These are phyloP conservation scores for Eulemur rubriventer DNA, from an alignment of 2,797 vertebrate species.

Conservation along the genomic window DNA sequence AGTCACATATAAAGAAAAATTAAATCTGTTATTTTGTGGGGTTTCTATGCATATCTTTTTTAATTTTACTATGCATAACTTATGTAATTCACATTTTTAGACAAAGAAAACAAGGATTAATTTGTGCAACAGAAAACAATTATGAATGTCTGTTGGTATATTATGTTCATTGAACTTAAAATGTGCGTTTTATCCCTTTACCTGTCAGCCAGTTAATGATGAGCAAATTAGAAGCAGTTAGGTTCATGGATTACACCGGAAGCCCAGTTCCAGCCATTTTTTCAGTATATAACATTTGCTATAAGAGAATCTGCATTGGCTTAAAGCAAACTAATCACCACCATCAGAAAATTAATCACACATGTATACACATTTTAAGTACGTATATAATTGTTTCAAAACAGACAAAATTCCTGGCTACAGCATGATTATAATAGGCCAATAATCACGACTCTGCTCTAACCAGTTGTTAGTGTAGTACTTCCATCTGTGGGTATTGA, in stretches of 20 bases:
- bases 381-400: conserved; percentile 56
- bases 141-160: neutral
- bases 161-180: conserved; percentile 39
- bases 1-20: neutral
- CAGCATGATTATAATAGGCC: neutral
- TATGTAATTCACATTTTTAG: neutral
- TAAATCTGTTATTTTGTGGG: neutral
- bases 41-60: neutral
- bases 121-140: neutral
- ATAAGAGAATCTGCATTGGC: neutral
- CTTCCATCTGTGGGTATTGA: conserved; percentile 70
- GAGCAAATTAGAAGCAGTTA: neutral
- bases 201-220: neutral
- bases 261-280: neutral
- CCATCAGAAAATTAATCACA: conserved; percentile 44
- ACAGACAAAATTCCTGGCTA: conserved; percentile 56
- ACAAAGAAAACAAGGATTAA: conserved; percentile 51
- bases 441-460: conserved; percentile 36
- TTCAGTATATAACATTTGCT: conserved; percentile 32
- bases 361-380: conserved; percentile 31
- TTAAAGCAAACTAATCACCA: conserved; percentile 44
- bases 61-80: no score
- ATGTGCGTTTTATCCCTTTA: neutral
- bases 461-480: conserved; percentile 4
- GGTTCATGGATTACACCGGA: neutral